Evolutionary conservation across 2,888 invertebrate species (phyloP).

Genomic region (Xestia sexstrigata): DNA sequence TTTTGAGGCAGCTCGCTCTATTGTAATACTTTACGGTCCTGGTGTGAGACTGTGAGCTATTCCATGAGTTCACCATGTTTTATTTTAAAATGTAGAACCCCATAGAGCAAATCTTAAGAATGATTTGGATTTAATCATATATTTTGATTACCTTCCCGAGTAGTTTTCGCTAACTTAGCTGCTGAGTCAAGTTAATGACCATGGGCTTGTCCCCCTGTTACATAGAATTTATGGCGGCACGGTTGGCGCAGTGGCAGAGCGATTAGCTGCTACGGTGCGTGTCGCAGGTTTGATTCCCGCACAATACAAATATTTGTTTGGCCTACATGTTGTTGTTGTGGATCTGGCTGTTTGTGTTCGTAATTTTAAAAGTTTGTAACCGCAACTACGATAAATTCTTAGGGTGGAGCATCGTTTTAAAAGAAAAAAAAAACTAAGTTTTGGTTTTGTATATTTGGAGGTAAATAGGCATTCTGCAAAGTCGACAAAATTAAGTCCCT

Average conservation of each 20-base stretch:
- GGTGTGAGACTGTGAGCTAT: conserved; percentile 42
- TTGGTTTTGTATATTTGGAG: no score
- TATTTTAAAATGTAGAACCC: conserved; percentile 33
- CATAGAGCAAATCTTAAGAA: neutral
- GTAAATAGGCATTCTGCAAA: neutral
- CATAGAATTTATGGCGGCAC: neutral
- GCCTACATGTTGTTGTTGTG: neutral
- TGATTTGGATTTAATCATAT: neutral
- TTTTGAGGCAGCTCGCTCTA: conserved; percentile 56
- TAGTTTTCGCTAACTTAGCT: neutral
- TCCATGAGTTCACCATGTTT: conserved; percentile 44
- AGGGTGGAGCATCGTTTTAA: no score
- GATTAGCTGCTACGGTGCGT: neutral
- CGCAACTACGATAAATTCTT: neutral
- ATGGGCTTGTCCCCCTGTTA: neutral
- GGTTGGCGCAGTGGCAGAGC: neutral
- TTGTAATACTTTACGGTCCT: conserved; percentile 57
- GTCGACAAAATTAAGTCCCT: neutral
- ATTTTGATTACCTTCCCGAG: neutral
- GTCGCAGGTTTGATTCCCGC: neutral
- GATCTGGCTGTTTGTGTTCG: neutral
- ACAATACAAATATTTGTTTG: neutral
- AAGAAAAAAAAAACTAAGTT: no score
- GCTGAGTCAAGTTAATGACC: neutral
- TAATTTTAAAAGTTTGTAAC: neutral